phyloP scores from a whole-genome alignment of 2,888 invertebrate genomes.

The Carterocephalus palaemon region DNA sequence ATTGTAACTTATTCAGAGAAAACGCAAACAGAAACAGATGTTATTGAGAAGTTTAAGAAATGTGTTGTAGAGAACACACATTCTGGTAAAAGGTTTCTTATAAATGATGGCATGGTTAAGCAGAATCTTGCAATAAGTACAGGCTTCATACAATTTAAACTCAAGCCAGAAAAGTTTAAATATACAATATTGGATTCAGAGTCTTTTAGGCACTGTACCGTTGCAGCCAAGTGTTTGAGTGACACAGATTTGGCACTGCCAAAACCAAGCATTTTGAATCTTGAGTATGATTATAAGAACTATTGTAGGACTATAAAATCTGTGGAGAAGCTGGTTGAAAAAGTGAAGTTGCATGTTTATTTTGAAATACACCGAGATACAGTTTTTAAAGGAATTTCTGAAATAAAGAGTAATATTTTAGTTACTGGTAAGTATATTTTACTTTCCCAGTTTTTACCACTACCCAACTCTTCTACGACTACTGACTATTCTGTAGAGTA shows the following conservation, averaged over 20 bases:
- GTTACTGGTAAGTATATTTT: conserved; percentile 56
- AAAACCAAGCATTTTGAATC: conserved; percentile 42
- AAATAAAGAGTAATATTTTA: conserved; percentile 68
- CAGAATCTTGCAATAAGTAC: conserved; percentile 58
- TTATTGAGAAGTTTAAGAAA: conserved; percentile 71
- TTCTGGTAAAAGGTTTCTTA: conserved; percentile 69
- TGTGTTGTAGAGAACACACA: conserved; percentile 71
- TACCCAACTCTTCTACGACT: no score
- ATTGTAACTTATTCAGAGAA: conserved; percentile 67
- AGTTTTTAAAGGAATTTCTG: conserved; percentile 59
- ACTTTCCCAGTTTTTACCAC: no score
- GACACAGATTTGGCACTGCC: conserved; percentile 51
- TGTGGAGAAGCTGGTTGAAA: conserved; percentile 61
- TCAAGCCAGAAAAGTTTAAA: conserved; percentile 66
- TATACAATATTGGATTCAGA: conserved; percentile 74
- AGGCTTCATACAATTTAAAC: conserved; percentile 61
- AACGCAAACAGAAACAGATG: conserved; percentile 49
- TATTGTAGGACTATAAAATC: conserved; percentile 74
- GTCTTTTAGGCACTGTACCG: conserved; percentile 72
- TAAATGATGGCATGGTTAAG: conserved; percentile 76
- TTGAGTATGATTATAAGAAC: conserved; percentile 63
- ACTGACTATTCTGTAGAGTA: no score
- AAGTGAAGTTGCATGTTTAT: conserved; percentile 54
- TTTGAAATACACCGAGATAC: conserved; percentile 69
- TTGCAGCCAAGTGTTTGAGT: conserved; percentile 56